Conservation (phyloP, 2,797 vertebrate genomes). For the Delichon dasypus region DNA sequence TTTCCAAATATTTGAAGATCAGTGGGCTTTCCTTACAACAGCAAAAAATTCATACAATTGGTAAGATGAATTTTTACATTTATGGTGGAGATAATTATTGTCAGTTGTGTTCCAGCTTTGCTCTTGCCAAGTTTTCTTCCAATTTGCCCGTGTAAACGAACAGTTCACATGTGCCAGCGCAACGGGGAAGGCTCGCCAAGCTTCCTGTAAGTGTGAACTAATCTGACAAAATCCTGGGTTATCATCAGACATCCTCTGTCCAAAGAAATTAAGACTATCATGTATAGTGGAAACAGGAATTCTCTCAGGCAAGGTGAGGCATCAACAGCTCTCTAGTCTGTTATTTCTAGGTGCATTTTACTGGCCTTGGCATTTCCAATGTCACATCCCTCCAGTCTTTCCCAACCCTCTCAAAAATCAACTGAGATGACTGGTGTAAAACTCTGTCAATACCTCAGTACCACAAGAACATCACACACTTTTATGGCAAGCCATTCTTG, state of each 20-base stretch:
- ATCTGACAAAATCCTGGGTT: neutral
- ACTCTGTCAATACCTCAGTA: neutral
- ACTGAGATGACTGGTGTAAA: neutral
- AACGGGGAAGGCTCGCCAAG: neutral
- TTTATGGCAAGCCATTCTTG: neutral
- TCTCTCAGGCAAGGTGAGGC: neutral
- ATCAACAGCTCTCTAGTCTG: neutral
- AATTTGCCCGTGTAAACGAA: accelerated
- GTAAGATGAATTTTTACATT: neutral
- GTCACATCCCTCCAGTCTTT: neutral
- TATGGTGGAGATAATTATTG: neutral
- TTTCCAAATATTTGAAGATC: neutral
- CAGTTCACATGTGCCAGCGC: neutral
- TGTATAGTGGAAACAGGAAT: neutral
- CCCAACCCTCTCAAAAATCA: neutral
- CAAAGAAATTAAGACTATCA: neutral
- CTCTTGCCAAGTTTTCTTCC: neutral
- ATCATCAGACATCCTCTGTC: neutral
- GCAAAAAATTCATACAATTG: neutral
- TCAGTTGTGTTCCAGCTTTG: neutral
- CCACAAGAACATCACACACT: neutral
- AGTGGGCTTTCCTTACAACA: neutral
- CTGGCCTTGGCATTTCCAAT: neutral
- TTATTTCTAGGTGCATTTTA: neutral
- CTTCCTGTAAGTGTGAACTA: neutral